Evolutionary conservation across 2,797 vertebrate species (phyloP).

Genomic region (Meriones psammophilus): DNA sequence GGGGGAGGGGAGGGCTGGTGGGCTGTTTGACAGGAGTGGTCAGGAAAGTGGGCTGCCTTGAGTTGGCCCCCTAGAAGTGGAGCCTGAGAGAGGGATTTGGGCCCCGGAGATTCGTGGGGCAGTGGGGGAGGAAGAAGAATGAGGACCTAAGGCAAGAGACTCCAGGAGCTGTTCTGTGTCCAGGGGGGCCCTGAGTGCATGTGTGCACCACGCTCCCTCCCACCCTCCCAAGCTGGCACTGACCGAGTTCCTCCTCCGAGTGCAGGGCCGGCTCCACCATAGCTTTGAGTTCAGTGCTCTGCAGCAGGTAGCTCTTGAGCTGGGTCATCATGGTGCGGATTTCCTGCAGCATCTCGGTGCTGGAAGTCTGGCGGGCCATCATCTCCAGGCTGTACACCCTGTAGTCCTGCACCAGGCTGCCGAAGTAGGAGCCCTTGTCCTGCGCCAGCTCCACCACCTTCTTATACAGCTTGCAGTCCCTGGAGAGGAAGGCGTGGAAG

Average conservation of each 20-base stretch:
- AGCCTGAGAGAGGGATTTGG: neutral
- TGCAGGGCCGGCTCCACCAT: slow-evolving; percentile 91
- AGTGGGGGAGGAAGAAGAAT: neutral
- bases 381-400: slow-evolving; percentile 96
- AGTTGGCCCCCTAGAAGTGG: neutral
- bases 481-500: slow-evolving; percentile 94
- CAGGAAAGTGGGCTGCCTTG: neutral
- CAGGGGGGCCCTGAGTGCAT: neutral
- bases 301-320: slow-evolving; percentile 97
- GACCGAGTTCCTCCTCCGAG: slow-evolving; percentile 94
- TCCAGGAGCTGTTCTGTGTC: neutral
- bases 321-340: slow-evolving; percentile 99
- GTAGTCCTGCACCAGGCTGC: slow-evolving; percentile 96
- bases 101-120: neutral
- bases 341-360: slow-evolving; percentile 98
- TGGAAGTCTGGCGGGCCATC: slow-evolving; percentile 94
- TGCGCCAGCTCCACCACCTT: slow-evolving; percentile 95
- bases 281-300: slow-evolving; percentile 95
- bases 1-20: neutral
- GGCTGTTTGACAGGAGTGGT: neutral
- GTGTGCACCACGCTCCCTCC: neutral
- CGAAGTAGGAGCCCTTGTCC: slow-evolving; percentile 95
- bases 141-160: neutral
- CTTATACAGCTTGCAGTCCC: slow-evolving; percentile 94
- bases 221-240: slow-evolving; percentile 60